These are phyloP conservation scores for Schizaphis graminum DNA, from an alignment of 2,888 invertebrate genomes.

Conservation along the genomic window DNA sequence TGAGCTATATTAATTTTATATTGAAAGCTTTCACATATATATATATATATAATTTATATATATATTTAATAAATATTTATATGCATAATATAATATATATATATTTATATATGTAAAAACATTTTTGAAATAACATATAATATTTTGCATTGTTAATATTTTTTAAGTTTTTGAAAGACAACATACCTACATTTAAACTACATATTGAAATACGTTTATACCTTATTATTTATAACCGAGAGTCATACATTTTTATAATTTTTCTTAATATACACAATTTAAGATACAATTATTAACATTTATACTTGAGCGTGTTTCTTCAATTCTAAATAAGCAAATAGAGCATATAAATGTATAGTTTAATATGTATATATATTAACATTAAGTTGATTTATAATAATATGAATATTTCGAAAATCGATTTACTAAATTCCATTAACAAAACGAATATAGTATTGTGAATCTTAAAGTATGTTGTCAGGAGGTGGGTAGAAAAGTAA, in stretches of 20 bases:
- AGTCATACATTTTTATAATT: neutral
- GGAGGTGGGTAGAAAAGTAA: neutral
- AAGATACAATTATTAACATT: neutral
- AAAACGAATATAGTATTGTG: neutral
- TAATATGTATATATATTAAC: neutral
- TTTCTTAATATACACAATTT: neutral
- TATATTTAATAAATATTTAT: too few relatives aligned
- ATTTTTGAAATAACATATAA: neutral
- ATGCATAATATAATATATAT: too few relatives aligned
- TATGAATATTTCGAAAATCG: neutral
- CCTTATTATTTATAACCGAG: neutral
- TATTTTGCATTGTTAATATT: neutral
- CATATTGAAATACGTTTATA: neutral
- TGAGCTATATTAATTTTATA: too few relatives aligned
- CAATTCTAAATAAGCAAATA: neutral
- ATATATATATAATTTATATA: too few relatives aligned
- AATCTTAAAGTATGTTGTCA: neutral
- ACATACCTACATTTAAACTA: neutral
- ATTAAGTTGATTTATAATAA: neutral
- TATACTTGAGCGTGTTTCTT: neutral
- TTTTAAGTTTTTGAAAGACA: neutral
- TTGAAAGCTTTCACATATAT: too few relatives aligned
- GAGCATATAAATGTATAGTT: neutral
- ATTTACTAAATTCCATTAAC: neutral
- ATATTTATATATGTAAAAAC: neutral